These are phyloP conservation scores for Prunella strophiata DNA, from an alignment of 2,797 vertebrate genomes.

Conservation along the genomic window DNA sequence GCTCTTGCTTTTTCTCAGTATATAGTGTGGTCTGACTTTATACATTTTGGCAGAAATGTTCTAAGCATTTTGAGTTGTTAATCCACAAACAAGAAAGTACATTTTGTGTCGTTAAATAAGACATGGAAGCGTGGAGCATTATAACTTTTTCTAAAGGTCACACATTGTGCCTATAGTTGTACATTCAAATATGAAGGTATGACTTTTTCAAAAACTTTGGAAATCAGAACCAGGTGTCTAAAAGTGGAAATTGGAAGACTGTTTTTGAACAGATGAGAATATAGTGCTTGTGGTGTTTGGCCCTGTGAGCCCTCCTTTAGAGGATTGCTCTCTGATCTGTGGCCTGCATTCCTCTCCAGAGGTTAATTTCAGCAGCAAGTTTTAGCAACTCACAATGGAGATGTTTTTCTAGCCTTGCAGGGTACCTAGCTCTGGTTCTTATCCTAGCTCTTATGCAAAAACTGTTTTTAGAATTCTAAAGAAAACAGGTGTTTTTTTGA, in stretches of 20 bases:
- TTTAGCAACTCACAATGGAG: background rate
- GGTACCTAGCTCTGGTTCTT: background rate
- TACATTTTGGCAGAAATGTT: background rate
- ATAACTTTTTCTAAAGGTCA: background rate
- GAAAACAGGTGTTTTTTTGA: background rate
- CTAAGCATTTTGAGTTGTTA: background rate
- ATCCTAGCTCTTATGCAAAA: background rate
- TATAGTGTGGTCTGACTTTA: background rate
- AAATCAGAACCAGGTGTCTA: background rate
- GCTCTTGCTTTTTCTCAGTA: background rate
- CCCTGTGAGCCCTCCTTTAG: background rate
- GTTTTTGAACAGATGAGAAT: background rate
- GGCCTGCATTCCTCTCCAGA: background rate
- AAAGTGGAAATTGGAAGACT: background rate
- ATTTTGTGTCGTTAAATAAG: background rate
- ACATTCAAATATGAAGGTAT: background rate
- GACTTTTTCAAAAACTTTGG: background rate
- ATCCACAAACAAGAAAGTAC: background rate
- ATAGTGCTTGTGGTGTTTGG: background rate
- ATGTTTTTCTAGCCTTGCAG: background rate
- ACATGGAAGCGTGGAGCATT: background rate
- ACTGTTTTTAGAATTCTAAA: background rate
- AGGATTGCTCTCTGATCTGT: background rate
- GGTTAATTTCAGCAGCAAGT: background rate
- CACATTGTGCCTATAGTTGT: background rate